A percentile compares a stretch with the other conserved stretches of the same genome.
These are phyloP conservation scores for Reticulitermes lucifugus DNA, from an alignment of 2,888 invertebrate species.

Conservation along the genomic window DNA sequence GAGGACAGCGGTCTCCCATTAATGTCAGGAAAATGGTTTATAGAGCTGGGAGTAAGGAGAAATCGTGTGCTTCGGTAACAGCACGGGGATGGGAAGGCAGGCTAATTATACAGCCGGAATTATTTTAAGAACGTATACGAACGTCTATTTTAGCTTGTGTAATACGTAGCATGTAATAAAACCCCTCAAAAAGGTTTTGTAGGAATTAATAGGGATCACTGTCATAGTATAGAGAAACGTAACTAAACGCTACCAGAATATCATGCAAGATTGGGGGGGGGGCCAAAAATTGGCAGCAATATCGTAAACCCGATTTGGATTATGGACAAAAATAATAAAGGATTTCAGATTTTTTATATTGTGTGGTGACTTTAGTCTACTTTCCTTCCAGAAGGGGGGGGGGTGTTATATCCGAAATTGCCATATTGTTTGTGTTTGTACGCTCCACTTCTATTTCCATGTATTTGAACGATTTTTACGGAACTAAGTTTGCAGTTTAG, in stretches of 20 bases:
- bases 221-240: neutral
- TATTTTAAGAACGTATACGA: too few relatives aligned
- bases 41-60: neutral
- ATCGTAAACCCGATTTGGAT: neutral
- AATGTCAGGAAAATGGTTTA: conserved; percentile 3
- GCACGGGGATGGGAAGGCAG: neutral
- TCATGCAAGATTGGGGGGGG: neutral
- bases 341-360: neutral
- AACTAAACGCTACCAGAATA: neutral
- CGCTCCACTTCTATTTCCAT: too few relatives aligned
- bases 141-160: too few relatives aligned
- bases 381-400: too few relatives aligned
- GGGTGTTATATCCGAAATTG: too few relatives aligned
- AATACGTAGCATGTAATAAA: too few relatives aligned
- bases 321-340: neutral
- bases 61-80: neutral
- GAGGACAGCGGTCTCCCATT: neutral
- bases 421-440: too few relatives aligned
- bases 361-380: too few relatives aligned
- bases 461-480: too few relatives aligned
- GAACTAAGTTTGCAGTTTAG: too few relatives aligned
- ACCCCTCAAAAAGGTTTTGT: neutral
- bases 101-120: too few relatives aligned
- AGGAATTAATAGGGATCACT: neutral
- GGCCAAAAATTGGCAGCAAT: neutral